These are phyloP conservation scores for Agrypnus murinus DNA, from an alignment of 2,888 invertebrate species.

Conservation along the genomic window DNA sequence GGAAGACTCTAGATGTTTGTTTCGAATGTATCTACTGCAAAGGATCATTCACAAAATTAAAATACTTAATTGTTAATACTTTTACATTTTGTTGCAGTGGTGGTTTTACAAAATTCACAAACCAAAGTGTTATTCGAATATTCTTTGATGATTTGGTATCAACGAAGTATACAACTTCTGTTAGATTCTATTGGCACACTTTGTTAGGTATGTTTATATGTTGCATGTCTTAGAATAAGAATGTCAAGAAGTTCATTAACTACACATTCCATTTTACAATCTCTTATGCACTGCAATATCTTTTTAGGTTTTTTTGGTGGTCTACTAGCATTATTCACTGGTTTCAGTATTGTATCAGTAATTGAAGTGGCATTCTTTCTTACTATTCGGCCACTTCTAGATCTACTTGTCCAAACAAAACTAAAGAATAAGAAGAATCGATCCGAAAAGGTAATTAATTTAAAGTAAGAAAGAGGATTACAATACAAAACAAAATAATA, in stretches of 20 bases:
- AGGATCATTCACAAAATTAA: no score
- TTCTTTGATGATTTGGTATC: constrained; percentile 81
- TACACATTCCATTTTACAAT: no score
- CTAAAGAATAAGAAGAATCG: neutral
- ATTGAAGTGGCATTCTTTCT: constrained; percentile 80
- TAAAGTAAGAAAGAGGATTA: no score
- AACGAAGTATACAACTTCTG: constrained; percentile 78
- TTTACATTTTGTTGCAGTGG: constrained; percentile 55
- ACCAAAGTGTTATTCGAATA: constrained; percentile 77
- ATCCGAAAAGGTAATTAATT: no score
- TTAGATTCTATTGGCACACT: constrained; percentile 82
- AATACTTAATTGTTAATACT: no score
- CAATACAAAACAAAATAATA: no score
- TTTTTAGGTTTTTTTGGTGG: constrained; percentile 82
- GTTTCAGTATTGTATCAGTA: constrained; percentile 81
- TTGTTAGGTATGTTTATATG: constrained; percentile 78
- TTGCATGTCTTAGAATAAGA: no score
- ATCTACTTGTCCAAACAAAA: constrained; percentile 8
- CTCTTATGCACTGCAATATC: no score
- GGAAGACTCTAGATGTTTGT: no score
- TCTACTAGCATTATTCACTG: constrained; percentile 79
- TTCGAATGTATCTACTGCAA: no score
- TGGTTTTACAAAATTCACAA: constrained; percentile 69
- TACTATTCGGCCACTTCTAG: constrained; percentile 68
- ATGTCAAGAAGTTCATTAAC: no score